Base-by-base conservation (phyloP, 2,797 vertebrate species). In the Urocyon cinereoargenteus region DNA sequence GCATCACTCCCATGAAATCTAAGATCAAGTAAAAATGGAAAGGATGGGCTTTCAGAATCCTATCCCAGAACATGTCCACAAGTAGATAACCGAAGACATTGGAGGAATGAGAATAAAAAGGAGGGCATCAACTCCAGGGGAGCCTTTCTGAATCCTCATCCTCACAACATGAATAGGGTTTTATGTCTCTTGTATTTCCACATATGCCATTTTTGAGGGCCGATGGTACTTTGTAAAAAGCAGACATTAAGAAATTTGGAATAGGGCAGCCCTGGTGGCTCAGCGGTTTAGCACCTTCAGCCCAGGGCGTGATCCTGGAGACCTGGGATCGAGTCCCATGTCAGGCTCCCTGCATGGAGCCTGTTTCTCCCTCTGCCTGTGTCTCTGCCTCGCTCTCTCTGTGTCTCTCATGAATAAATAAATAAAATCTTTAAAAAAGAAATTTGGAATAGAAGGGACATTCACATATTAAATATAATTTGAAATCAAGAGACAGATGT, bases 1-100 rank as follows among this genome's bases (percentile, higher is more conserved):
- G 36, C 19, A 49, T 86, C 84, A 82, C 34, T 40, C 15, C 16
- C 59, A 81, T 81, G 28, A 72, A 79, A 84, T 22, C 36, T 26
- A 73, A 92, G 53, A n/a, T 19, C 66, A 73, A 84, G n/a, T 79
- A 86, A 84, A 93, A 79, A 59, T 31, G 84, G 36, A 68, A 86
- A 86, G 61, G 18, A 5, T 68, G 19, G 3, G 28, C 59, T 66
- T 91, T 90, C 49, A 79, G 55, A 94, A 90, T 70, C 36, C 36
- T 77, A 57, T 62, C 51, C 45, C 21, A 82, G 66, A 55, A 16
- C 4, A 49, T 45, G 22, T 34, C 75, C 28, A 61, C 1, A 11
- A 87, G 53, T 5, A 53, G n/a, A 94, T 13, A 86, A 59, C 49
- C 72, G 31, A 82, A 94, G 24, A 78, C 85, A 70, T 91, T 13